These are phyloP conservation scores for Pachyramphus minor DNA, from an alignment of 2,113 vertebrate species.

Conservation along the genomic window DNA sequence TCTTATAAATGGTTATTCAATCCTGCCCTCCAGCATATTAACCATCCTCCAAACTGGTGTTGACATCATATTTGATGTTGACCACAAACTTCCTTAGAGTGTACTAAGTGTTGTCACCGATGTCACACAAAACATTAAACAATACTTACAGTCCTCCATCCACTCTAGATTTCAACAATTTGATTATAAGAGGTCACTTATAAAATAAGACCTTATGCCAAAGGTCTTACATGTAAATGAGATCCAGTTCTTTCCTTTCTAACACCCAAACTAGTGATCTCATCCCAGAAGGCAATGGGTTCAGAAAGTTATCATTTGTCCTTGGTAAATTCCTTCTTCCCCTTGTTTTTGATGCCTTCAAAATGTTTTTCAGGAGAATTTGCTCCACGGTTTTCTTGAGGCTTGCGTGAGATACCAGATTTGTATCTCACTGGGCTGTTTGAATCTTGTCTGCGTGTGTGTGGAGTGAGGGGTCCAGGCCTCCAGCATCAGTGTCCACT, in stretches of 20 bases:
- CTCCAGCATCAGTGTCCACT: too few species aligned
- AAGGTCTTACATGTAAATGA: not conserved
- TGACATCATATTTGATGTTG: not conserved
- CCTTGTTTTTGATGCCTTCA: not conserved
- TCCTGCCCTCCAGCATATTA: not conserved
- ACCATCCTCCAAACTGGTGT: not conserved
- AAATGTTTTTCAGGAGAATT: not conserved
- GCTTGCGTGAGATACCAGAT: not conserved
- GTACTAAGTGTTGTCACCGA: not conserved
- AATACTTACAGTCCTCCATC: not conserved
- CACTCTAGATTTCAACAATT: not conserved
- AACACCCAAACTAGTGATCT: not conserved
- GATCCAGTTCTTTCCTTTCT: not conserved
- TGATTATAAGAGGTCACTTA: not conserved
- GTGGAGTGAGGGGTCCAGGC: too few species aligned
- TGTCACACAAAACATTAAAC: not conserved
- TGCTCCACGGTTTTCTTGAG: not conserved
- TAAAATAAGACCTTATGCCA: not conserved
- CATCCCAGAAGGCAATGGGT: not conserved
- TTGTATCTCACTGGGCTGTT: not conserved
- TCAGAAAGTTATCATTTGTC: not conserved
- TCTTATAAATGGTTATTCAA: not conserved
- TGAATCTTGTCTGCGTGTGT: not conserved
- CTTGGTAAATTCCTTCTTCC: not conserved
- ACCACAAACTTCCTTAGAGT: not conserved